Percentiles rank a stretch among this genome's conserved stretches.
phyloP scores from a whole-genome alignment of 2,113 vertebrate species.

The Dasyornis broadbenti region DNA sequence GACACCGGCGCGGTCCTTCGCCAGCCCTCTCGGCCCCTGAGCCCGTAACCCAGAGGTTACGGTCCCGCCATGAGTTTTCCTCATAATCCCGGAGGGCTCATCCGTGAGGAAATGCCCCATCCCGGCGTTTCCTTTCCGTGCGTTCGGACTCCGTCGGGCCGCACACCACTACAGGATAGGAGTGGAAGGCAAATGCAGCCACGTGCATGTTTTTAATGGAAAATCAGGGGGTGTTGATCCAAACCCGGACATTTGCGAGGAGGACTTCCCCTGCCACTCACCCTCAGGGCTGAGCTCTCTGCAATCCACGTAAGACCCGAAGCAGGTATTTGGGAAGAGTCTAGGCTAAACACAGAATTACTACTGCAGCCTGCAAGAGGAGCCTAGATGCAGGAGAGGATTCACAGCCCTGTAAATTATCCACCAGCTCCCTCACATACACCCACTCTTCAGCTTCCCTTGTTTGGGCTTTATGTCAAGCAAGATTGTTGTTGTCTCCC shows the following conservation, averaged over 20 bases:
- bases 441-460: not conserved
- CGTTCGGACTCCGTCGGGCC: not conserved
- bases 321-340: not conserved
- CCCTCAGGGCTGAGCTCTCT: not conserved
- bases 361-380: not conserved
- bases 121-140: not conserved
- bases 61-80: not conserved
- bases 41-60: too few relatives aligned
- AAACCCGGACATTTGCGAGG: not conserved
- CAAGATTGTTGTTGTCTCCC: not conserved
- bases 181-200: not conserved
- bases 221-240: not conserved
- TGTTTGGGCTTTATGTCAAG: not conserved
- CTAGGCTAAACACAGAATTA: not conserved
- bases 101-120: not conserved
- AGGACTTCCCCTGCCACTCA: not conserved
- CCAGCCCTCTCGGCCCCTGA: not conserved
- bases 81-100: not conserved
- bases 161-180: not conserved
- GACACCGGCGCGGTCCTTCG: fast-evolving
- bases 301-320: fast-evolving
- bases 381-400: not conserved
- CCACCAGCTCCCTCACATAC: not conserved
- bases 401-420: not conserved
- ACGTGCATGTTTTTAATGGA: not conserved